These are phyloP conservation scores for Julus scanicus DNA, from an alignment of 2,888 invertebrate genomes.

Conservation along the genomic window DNA sequence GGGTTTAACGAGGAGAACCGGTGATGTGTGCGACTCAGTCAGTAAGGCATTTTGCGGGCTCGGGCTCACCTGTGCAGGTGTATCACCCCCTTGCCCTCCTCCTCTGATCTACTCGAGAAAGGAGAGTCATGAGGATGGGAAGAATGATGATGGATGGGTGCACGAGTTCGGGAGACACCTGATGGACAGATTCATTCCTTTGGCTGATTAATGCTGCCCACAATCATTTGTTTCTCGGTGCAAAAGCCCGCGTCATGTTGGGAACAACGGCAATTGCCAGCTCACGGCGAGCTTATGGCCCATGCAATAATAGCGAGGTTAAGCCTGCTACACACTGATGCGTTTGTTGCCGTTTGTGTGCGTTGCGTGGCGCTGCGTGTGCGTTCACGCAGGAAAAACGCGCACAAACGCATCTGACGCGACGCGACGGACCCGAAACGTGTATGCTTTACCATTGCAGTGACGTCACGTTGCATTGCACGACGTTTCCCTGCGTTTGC, in stretches of 20 bases:
- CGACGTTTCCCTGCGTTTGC: too few species aligned
- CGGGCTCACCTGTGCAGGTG: conserved; percentile 27
- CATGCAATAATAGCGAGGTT: neutral
- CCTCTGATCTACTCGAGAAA: conserved; percentile 41
- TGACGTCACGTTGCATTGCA: too few species aligned
- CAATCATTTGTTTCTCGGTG: conserved; percentile 52
- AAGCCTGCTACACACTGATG: too few species aligned
- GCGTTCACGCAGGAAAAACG: too few species aligned
- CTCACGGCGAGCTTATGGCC: conserved; percentile 3
- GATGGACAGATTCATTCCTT: conserved; percentile 56
- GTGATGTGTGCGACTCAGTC: conserved; percentile 8
- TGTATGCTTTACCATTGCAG: too few species aligned
- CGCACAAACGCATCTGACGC: too few species aligned
- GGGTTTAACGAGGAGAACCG: neutral
- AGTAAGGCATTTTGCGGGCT: neutral
- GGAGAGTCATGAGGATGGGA: conserved; percentile 30
- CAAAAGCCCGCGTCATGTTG: conserved; percentile 49
- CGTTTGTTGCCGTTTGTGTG: too few species aligned
- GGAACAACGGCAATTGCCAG: conserved; percentile 24
- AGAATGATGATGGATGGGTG: conserved; percentile 52
- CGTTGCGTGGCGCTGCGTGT: too few species aligned
- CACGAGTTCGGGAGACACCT: conserved; percentile 52
- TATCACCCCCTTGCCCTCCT: conserved; percentile 34
- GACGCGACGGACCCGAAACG: too few species aligned
- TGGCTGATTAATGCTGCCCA: conserved; percentile 53